Evolutionary conservation across 2,888 invertebrate species (phyloP).

Genomic region (Hydrotaea cyrtoneurina): DNA sequence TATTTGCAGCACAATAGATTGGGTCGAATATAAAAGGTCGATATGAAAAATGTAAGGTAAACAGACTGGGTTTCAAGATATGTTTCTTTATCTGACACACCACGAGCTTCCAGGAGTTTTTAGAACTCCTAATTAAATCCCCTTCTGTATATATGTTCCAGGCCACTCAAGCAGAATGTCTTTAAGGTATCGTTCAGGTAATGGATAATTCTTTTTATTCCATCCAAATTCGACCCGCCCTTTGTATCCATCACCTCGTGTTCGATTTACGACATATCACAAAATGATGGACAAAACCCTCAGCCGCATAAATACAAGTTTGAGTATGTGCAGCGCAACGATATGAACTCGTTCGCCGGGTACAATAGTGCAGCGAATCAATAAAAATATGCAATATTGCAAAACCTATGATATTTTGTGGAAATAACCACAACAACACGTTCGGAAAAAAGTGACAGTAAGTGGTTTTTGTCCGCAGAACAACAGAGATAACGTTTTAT

Average conservation of each 20-base stretch:
- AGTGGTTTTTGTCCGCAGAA: slow-evolving; percentile 4
- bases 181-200: no score
- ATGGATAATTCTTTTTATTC: no score
- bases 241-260: neutral
- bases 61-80: no score
- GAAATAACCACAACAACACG: neutral
- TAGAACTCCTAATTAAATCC: no score
- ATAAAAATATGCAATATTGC: slow-evolving; percentile 21
- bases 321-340: neutral
- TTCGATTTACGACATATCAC: neutral
- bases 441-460: slow-evolving; percentile 20
- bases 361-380: slow-evolving; percentile 15
- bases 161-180: no score
- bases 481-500: slow-evolving; percentile 4
- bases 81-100: no score
- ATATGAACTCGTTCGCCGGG: slow-evolving; percentile 14
- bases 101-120: no score
- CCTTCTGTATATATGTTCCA: no score
- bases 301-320: neutral
- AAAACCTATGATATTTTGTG: neutral
- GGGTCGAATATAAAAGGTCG: no score
- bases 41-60: no score
- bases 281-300: neutral
- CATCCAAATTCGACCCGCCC: no score
- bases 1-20: no score